Percentiles rank a stretch among this genome's conserved stretches.
Conservation (phyloP, 2,888 invertebrate species). For the Drosophila buzzatii region DNA sequence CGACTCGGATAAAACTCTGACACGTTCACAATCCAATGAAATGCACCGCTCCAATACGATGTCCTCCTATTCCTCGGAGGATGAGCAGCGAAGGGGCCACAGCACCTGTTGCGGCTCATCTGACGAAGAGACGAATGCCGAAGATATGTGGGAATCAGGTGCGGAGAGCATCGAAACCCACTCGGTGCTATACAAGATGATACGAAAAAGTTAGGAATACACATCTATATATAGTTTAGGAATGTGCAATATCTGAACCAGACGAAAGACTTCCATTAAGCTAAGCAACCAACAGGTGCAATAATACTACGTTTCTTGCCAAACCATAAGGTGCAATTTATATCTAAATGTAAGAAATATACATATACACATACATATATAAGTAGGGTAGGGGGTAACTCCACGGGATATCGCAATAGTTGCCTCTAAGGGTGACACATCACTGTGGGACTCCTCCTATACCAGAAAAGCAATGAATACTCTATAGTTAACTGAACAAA, state of each 20-base stretch:
- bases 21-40: slow-evolving; percentile 69
- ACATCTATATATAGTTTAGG: slow-evolving; percentile 24
- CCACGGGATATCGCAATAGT: slow-evolving; percentile 42
- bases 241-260: slow-evolving; percentile 61
- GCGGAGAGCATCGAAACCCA: slow-evolving; percentile 95
- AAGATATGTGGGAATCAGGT: slow-evolving; percentile 94
- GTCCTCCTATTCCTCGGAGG: slow-evolving; percentile 84
- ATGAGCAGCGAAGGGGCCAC: slow-evolving; percentile 88
- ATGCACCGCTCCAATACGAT: slow-evolving; percentile 60
- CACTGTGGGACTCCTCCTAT: slow-evolving; percentile 1
- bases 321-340: slow-evolving; percentile 73
- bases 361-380: neutral
- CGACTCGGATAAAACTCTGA: slow-evolving; percentile 81
- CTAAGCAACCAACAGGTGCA: slow-evolving; percentile 62
- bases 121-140: slow-evolving; percentile 90
- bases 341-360: slow-evolving; percentile 3
- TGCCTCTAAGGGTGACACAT: slow-evolving; percentile 12
- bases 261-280: slow-evolving; percentile 58
- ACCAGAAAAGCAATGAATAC: slow-evolving; percentile 33
- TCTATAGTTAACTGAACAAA: slow-evolving; percentile 22
- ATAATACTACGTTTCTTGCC: slow-evolving; percentile 70
- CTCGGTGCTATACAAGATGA: slow-evolving; percentile 93
- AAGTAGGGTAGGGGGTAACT: slow-evolving; percentile 10
- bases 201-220: slow-evolving; percentile 85
- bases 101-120: slow-evolving; percentile 86